phyloP scores from a whole-genome alignment of 2,113 vertebrate genomes.

The Hippocampus guttulatus region DNA sequence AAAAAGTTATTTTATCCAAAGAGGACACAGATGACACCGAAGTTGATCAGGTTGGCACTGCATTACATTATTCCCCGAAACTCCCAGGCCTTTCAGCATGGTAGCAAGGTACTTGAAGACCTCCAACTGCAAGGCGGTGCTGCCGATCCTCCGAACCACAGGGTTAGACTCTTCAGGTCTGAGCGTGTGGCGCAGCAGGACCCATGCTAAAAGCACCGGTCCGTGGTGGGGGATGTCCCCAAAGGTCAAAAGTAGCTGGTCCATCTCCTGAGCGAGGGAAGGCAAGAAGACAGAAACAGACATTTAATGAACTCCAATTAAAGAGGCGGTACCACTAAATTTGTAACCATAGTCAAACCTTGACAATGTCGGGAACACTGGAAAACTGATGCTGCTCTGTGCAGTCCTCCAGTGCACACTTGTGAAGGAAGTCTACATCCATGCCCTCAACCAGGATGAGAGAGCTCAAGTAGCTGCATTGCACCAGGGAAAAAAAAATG shows the following conservation, averaged over 20 bases:
- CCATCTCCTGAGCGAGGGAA: constrained; percentile 80
- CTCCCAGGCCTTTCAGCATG: constrained; percentile 82
- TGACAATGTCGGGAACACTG: constrained; percentile 73
- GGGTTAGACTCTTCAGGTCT: constrained; percentile 79
- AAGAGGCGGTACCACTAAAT: background rate
- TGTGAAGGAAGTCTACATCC: constrained; percentile 94
- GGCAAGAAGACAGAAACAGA: background rate
- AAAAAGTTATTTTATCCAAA: background rate
- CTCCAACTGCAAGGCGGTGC: constrained; percentile 84
- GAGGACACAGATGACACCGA: background rate
- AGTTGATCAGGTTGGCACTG: background rate
- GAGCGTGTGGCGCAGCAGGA: constrained; percentile 88
- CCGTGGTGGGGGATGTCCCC: constrained; percentile 89
- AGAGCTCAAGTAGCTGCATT: constrained; percentile 85
- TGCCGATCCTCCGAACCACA: constrained; percentile 82
- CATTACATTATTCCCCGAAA: constrained; percentile 88
- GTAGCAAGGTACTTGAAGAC: constrained; percentile 90
- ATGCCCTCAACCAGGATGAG: constrained; percentile 95
- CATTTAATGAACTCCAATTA: background rate
- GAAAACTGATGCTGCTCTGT: constrained; percentile 87
- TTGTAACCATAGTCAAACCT: constrained; percentile 66
- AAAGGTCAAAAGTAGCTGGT: constrained; percentile 84
- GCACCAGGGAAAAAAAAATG: constrained; percentile 17
- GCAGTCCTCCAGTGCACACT: constrained; percentile 87
- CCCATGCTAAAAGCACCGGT: constrained; percentile 90